Base-by-base conservation (phyloP, 2,888 invertebrate genomes). In the Subacronicta megacephala region DNA sequence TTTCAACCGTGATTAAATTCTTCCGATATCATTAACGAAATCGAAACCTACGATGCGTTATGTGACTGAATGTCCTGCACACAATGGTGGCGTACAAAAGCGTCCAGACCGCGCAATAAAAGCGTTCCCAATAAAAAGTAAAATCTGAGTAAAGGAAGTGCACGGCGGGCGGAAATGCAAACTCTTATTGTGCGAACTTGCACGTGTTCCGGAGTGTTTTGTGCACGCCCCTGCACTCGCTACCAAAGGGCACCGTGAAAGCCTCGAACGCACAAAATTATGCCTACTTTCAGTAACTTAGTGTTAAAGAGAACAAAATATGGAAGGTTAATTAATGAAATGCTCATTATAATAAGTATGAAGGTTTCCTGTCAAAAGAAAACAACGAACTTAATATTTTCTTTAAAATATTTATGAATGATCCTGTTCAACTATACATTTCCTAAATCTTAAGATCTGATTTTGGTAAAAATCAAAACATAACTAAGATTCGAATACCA, bases 151-250 rank as follows among this genome's bases (percentile, higher is more conserved):
- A 86, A 88, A 93, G 94, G 94, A 94, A 94, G 93, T 94, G 93
- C 94, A 93, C 84, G 90, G 66, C 89, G 90, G 87, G 84, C 93
- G 94, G 94, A 94, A 94, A 94, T 94, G 94, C 94, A 94, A 93
- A 94, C 90, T 90, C 85, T 82, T 84, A 90, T 94, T 94, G 92
- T 93, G 93, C 92, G 84, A 90, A 91, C 80, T 85, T 92, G 92
- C 94, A 93, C 94, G 94, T 93, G 94, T 92, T 90, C 93, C 93
- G 92, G 90, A 82, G 78, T 78, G 89, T 90, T 92, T 90, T 92
- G 90, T 91, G 84, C 84, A 82, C 83, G 83, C 85, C 85, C 88
- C 84, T 88, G 85, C 85, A 83, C 72, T 81, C 80, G 53, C 74
- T 73, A 72, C 75, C 75, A 80, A 81, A 80, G 82, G 81, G 75